phyloP scores from a whole-genome alignment of 2,797 vertebrate genomes.

The Neostethus bicornis region DNA sequence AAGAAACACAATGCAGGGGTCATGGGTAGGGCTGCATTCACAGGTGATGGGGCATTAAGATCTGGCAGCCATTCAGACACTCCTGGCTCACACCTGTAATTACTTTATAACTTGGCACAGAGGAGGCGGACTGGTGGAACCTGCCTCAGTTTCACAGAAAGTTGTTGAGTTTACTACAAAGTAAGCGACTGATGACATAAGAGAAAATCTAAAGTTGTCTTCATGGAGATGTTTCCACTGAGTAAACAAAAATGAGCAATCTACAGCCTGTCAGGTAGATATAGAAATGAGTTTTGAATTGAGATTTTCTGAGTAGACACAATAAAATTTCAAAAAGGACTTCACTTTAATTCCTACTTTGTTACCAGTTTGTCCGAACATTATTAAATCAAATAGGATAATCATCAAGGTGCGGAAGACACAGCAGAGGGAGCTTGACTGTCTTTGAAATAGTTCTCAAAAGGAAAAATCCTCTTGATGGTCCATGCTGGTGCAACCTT shows the following conservation, averaged over 20 bases:
- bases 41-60: constrained; percentile 38
- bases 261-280: not conserved
- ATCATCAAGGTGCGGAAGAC: constrained; percentile 28
- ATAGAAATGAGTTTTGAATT: constrained; percentile 5
- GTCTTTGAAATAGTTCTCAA: constrained; percentile 70
- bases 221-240: not conserved
- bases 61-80: constrained; percentile 37
- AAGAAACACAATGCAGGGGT: constrained; percentile 27
- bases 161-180: not conserved
- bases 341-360: constrained; percentile 24
- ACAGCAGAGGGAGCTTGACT: constrained; percentile 45
- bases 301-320: not conserved
- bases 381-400: not conserved
- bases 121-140: constrained; percentile 2
- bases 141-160: constrained; percentile 1
- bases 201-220: not conserved
- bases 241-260: not conserved
- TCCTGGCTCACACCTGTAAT: constrained; percentile 51
- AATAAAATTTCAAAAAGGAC: constrained; percentile 21
- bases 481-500: constrained; percentile 78
- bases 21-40: constrained; percentile 37
- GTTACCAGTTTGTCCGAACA: too few relatives aligned
- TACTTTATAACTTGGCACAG: constrained; percentile 32
- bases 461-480: constrained; percentile 69
- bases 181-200: not conserved